These are phyloP conservation scores for Netelia inedita DNA, from an alignment of 2,888 invertebrate genomes.

Conservation along the genomic window DNA sequence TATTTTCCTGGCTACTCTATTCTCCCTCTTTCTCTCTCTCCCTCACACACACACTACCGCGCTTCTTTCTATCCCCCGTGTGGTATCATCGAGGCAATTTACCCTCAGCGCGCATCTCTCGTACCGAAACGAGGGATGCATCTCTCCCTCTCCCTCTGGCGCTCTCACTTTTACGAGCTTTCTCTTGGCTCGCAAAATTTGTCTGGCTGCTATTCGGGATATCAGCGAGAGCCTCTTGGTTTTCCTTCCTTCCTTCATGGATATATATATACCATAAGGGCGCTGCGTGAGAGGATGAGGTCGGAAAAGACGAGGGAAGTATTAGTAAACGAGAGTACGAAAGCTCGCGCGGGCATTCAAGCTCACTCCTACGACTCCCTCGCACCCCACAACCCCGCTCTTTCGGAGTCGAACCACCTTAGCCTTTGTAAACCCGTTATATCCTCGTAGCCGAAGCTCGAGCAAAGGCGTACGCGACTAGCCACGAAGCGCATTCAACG, in stretches of 20 bases:
- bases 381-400: constrained; percentile 31
- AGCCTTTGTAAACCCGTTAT: constrained; percentile 46
- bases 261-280: neutral
- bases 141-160: constrained; percentile 75
- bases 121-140: constrained; percentile 2
- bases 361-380: constrained; percentile 20
- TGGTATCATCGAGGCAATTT: constrained; percentile 62
- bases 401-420: neutral
- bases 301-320: constrained; percentile 73
- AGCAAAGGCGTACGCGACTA: constrained; percentile 41
- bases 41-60: neutral
- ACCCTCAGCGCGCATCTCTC: constrained; percentile 38
- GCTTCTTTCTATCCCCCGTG: constrained; percentile 15
- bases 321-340: constrained; percentile 75
- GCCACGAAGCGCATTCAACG: constrained; percentile 58
- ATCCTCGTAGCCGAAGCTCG: constrained; percentile 35
- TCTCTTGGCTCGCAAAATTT: constrained; percentile 82
- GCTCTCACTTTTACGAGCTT: constrained; percentile 79
- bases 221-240: constrained; percentile 69
- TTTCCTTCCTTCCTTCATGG: constrained; percentile 63
- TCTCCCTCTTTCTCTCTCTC: constrained; percentile 2
- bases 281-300: constrained; percentile 51
- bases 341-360: constrained; percentile 32
- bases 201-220: constrained; percentile 79
- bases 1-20: constrained; percentile 46